Evolutionary conservation across 2,797 vertebrate genomes (phyloP).

Genomic region (Zalophus californianus): DNA sequence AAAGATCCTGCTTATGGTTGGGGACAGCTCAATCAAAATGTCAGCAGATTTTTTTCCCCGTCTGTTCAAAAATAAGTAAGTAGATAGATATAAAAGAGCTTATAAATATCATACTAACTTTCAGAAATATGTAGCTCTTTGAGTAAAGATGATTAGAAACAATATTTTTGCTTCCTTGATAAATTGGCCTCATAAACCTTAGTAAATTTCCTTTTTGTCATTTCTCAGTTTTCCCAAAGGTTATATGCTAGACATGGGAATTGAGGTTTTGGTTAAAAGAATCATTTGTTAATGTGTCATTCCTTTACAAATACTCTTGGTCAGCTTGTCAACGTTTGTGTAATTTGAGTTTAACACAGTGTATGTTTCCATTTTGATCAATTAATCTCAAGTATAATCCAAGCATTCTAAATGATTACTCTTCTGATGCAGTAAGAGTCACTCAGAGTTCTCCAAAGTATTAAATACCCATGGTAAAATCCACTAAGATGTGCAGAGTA

Average conservation of each 20-base stretch:
- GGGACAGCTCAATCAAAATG: not conserved
- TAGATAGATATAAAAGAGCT: not conserved
- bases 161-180: conserved; percentile 34
- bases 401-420: not conserved
- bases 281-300: not conserved
- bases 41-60: not conserved
- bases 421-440: not conserved
- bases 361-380: not conserved
- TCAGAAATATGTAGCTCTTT: not conserved
- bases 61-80: not conserved
- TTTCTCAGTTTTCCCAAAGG: conserved; percentile 16
- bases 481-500: not conserved
- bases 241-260: not conserved
- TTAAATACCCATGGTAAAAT: not conserved
- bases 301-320: not conserved
- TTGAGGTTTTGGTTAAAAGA: conserved; percentile 1
- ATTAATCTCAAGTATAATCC: not conserved
- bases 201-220: not conserved
- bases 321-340: not conserved
- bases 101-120: not conserved
- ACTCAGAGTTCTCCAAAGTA: not conserved
- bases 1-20: not conserved
- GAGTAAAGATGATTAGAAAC: conserved; percentile 38
- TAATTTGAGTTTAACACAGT: not conserved
- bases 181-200: not conserved